Evolutionary conservation across 2,797 vertebrate genomes (phyloP), one percentile per base, ranked within the genome.

Genomic region (Eremophila alpestris): DNA sequence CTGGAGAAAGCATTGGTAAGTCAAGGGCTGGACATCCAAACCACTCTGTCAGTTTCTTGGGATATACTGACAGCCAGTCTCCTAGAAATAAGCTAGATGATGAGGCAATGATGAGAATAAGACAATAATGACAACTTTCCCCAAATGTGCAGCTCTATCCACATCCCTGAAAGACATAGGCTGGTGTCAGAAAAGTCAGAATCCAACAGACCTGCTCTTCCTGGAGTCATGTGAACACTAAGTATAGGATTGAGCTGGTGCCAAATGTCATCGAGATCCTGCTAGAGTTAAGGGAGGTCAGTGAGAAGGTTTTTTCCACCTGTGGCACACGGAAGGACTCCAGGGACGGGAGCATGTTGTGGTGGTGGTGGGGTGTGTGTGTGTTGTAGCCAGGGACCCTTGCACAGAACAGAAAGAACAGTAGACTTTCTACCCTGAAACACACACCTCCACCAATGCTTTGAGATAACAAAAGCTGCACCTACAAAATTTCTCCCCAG

Each of bases 281-380:
- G 16, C 23, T 70, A 29, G 38, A 38, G 34, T 20, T 74, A 67
- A 59, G 40, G 34, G 23, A 89, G 34, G 46, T 60, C 30, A 64
- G 8, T 41, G n/a, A 79, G 67, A 63, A 83, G 23, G 26, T 73
- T 76, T 89, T 82, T n/a, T 69, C 32, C 23, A 56, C 10, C 41
- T 49, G 34, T 49, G 40, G 59, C 48, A 74, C 56, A 70, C 1
- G 3, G 70, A 70, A 60, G 32, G 52, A 59, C 19, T 71, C 45
- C 17, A 51, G 10, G 76, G 20, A 27, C 46, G 26, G 18, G 32
- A 38, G 12, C 0, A 0, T 14, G 10, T 40, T 10, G 7, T 60
- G 24, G 16, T 32, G 26, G 46, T 9, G 21, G 14, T 24, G 38
- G 24, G 6, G 11, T 8, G 13, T 38, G 27, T 65, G 60, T 68